These are phyloP conservation scores for Eublepharis macularius DNA, from an alignment of 2,113 vertebrate genomes.

Conservation along the genomic window DNA sequence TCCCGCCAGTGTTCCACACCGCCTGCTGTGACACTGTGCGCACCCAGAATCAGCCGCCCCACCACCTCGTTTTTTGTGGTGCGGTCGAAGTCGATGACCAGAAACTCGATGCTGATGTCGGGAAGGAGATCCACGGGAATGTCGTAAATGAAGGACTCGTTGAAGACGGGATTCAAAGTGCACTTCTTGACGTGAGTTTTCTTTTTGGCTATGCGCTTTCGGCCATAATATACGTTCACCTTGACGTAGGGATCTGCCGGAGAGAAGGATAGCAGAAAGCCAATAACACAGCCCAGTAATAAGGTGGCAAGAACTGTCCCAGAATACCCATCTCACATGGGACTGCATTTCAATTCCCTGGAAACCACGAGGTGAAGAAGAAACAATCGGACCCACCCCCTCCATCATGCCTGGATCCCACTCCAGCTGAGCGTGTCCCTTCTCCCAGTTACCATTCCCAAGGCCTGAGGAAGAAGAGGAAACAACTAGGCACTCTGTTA, in stretches of 20 bases:
- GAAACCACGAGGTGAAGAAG: too few relatives aligned
- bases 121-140: constrained; percentile 90
- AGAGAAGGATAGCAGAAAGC: constrained; percentile 7
- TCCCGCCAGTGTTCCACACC: constrained; percentile 90
- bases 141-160: constrained; percentile 97
- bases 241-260: constrained; percentile 93
- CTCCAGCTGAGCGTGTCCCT: too few relatives aligned
- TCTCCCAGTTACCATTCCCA: too few relatives aligned
- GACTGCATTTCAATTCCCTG: too few relatives aligned
- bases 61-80: constrained; percentile 96
- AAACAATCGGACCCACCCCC: too few relatives aligned
- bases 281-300: constrained; percentile 28
- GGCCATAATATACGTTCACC: constrained; percentile 95
- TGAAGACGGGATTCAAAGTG: constrained; percentile 95
- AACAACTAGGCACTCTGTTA: too few relatives aligned
- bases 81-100: constrained; percentile 95
- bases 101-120: constrained; percentile 91
- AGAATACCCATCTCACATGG: too few relatives aligned
- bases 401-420: too few relatives aligned
- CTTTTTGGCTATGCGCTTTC: constrained; percentile 96
- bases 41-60: constrained; percentile 88
- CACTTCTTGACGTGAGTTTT: constrained; percentile 98
- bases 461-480: too few relatives aligned
- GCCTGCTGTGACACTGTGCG: constrained; percentile 78
- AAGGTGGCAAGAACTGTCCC: not conserved